Percentiles rank a stretch among this genome's conserved stretches.
phyloP scores from a whole-genome alignment of 2,888 invertebrate species.

The Eupithecia centaureata region DNA sequence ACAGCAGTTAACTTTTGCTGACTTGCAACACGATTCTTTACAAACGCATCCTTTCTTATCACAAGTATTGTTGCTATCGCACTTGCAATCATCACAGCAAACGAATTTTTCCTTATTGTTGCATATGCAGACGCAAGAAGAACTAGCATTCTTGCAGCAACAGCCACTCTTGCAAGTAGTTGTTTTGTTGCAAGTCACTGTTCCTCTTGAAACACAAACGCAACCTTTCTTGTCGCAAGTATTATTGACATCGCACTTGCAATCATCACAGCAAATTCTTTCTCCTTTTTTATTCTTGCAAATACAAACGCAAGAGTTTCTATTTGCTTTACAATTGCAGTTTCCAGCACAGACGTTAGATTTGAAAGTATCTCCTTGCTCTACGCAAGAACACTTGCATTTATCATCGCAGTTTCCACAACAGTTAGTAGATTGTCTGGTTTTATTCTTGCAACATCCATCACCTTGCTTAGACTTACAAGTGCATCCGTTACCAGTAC shows the following conservation, averaged over 20 bases:
- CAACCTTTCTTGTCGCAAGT: constrained; percentile 46
- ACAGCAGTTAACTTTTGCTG: constrained; percentile 12
- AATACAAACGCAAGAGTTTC: constrained; percentile 34
- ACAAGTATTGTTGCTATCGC: constrained; percentile 22
- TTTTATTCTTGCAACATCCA: neutral
- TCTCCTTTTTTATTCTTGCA: constrained; percentile 38
- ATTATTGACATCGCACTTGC: constrained; percentile 40
- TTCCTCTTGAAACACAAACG: constrained; percentile 40
- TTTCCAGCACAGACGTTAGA: neutral
- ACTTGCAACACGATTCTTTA: neutral
- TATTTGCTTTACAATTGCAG: constrained; percentile 30
- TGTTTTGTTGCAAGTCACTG: too few species aligned
- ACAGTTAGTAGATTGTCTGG: neutral
- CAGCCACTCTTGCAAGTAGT: too few species aligned
- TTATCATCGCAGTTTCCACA: constrained; percentile 8
- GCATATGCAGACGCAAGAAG: constrained; percentile 38
- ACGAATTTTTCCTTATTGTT: constrained; percentile 37
- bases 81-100: constrained; percentile 46
- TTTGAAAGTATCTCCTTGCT: neutral
- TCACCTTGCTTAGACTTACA: constrained; percentile 43
- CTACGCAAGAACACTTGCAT: constrained; percentile 19
- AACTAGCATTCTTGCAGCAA: constrained; percentile 28
- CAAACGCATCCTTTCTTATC: constrained; percentile 39
- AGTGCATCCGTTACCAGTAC: constrained; percentile 49
- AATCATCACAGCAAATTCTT: constrained; percentile 43